Base-by-base conservation (phyloP, 2,888 invertebrate species). In the Exephanes ischioxanthus region DNA sequence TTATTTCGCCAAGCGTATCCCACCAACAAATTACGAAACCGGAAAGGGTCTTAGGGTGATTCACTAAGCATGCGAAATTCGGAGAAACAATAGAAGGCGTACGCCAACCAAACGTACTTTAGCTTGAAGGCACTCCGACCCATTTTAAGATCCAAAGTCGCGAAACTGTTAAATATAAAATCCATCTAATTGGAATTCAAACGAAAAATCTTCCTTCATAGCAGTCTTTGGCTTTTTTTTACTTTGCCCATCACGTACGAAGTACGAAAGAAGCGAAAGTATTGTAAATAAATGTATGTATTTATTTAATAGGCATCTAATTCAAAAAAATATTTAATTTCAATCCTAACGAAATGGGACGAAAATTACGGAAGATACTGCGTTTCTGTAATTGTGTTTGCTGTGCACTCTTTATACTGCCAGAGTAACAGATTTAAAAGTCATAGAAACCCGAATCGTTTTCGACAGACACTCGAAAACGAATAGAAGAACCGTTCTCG, bases 381-480 rank as follows among this genome's bases (percentile, higher is more conserved):
- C 14, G 33, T 53, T 55, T 2, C 19, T 41, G 22, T 72, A 37
- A n/a, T 22, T 16, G 22, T 37, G 1, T 58, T 80, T 75, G 45
- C 11, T 22, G 22, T 41, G 33, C 30, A 55, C 70, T 55, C 70
- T 22, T 7, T 22, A 11, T 51, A 37, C 51, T 68, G 14, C 14
- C 11, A 71, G 67, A 67, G 66, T 48, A 22, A 45, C 67, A 11
- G 45, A 53, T 48, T 41, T 53, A 33, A 77, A 78, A 58, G 58
- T 30, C 72, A 78, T 53, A 9, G 33, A 72, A 83, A 68, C 41
- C 53, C 14, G 68, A 30, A 68, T 26, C 30, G 55, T 75, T 61
- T 58, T 22, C 68, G 55, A 85, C 73, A 63, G 58, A 82, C 78
- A 22, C 68, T 78, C 78, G 14, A 5, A 68, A 37, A 63, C 16